phyloP scores from a whole-genome alignment of 2,888 invertebrate genomes.

The Epistrophe eligans region DNA sequence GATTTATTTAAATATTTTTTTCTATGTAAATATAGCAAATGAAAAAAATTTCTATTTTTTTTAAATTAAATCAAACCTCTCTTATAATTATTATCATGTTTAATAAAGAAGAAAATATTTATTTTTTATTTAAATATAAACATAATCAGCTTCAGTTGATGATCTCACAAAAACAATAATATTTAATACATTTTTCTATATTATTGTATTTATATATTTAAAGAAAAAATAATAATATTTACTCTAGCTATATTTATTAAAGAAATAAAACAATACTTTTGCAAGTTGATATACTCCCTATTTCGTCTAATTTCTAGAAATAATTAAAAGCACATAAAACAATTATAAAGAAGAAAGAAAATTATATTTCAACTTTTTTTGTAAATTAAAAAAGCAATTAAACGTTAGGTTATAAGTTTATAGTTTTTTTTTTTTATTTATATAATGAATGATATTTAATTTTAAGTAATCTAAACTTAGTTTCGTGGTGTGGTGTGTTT shows the following conservation, averaged over 20 bases:
- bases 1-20: constrained; percentile 50
- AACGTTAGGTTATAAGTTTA: constrained; percentile 48
- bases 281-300: constrained; percentile 69
- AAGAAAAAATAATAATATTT: constrained; percentile 1
- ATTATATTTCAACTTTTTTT: constrained; percentile 41
- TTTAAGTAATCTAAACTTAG: constrained; percentile 65
- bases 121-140: constrained; percentile 17
- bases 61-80: background rate
- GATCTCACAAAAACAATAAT: constrained; percentile 76
- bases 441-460: constrained; percentile 33
- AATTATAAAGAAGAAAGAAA: constrained; percentile 19
- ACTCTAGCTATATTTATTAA: constrained; percentile 22
- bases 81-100: background rate
- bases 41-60: constrained; percentile 5
- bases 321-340: constrained; percentile 59
- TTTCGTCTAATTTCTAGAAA: constrained; percentile 73
- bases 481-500: constrained; percentile 52
- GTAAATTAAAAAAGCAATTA: constrained; percentile 49
- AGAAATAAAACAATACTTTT: constrained; percentile 44
- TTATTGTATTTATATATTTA: constrained; percentile 37
- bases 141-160: constrained; percentile 77
- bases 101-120: constrained; percentile 12
- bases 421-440: constrained; percentile 25
- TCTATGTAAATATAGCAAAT: constrained; percentile 35
- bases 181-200: constrained; percentile 48